phyloP scores from a whole-genome alignment of 2,888 invertebrate species.

The Chymomyza fuscimana region DNA sequence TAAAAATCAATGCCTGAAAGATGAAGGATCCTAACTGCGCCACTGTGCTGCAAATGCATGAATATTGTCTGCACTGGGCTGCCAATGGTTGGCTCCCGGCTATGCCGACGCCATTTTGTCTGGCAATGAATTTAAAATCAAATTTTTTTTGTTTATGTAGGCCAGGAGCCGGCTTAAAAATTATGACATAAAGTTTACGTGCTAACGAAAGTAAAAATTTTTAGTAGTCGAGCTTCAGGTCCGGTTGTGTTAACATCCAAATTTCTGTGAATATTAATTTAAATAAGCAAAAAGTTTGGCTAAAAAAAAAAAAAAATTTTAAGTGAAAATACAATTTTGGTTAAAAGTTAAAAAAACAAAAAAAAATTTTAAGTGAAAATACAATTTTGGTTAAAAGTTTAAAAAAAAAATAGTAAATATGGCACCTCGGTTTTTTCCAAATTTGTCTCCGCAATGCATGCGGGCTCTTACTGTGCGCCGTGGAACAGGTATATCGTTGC shows the following conservation, averaged over 20 bases:
- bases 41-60: not conserved
- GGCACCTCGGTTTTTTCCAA: not conserved
- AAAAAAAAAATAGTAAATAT: not conserved
- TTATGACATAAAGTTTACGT: not conserved
- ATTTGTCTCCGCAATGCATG: not conserved
- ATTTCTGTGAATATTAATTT: not conserved
- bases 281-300: not conserved
- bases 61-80: not conserved
- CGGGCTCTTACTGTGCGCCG: not conserved
- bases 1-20: too few relatives aligned
- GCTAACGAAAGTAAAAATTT: not conserved
- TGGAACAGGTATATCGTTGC: not conserved
- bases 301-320: not conserved
- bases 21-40: too few relatives aligned
- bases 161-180: not conserved
- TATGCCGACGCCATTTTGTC: not conserved
- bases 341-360: not conserved
- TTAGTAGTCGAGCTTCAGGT: not conserved
- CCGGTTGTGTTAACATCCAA: not conserved
- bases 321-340: too few relatives aligned
- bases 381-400: too few relatives aligned
- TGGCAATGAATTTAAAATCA: not conserved
- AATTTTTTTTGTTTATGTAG: not conserved
- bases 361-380: too few relatives aligned
- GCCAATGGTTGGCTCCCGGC: too few relatives aligned